A percentile compares a stretch with the other conserved stretches of the same genome.
Evolutionary conservation across 2,888 invertebrate species (phyloP).

Genomic region (Ophion ellenae): DNA sequence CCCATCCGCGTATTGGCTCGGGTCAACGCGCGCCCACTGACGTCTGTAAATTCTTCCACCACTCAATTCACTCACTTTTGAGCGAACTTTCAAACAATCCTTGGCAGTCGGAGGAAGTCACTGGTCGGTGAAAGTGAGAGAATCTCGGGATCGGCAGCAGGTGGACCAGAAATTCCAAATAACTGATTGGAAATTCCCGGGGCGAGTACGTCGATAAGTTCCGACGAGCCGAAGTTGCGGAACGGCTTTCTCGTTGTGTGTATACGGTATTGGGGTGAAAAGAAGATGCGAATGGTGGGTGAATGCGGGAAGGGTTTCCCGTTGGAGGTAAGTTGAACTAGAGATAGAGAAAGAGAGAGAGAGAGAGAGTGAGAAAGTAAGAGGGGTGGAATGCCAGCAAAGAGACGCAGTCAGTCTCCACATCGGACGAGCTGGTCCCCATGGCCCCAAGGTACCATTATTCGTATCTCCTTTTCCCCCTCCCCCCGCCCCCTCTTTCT

Average conservation of each 20-base stretch:
- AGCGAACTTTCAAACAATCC: too few species aligned
- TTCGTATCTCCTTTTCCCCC: slow-evolving; percentile 24
- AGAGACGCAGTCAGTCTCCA: slow-evolving; percentile 63
- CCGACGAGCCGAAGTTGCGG: slow-evolving; percentile 42
- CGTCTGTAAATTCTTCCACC: too few species aligned
- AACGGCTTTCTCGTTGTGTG: slow-evolving; percentile 39
- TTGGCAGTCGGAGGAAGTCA: not conserved
- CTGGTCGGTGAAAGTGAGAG: slow-evolving; percentile 3
- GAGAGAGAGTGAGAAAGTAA: not conserved
- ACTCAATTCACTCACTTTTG: too few species aligned
- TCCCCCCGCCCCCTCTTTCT: slow-evolving; percentile 20
- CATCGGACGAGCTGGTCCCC: slow-evolving; percentile 43
- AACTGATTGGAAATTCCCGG: slow-evolving; percentile 74
- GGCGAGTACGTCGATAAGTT: slow-evolving; percentile 58
- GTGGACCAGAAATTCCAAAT: slow-evolving; percentile 71
- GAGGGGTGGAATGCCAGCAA: slow-evolving; percentile 18
- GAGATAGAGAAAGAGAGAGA: slow-evolving; percentile 16
- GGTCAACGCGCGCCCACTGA: too few species aligned
- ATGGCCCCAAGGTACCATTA: slow-evolving; percentile 34
- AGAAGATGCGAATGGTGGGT: slow-evolving; percentile 25
- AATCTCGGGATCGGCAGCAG: slow-evolving; percentile 17
- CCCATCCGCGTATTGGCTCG: too few species aligned
- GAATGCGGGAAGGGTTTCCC: slow-evolving; percentile 37
- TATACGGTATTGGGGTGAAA: slow-evolving; percentile 27
- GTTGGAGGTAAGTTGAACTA: slow-evolving; percentile 42